These are phyloP conservation scores for Drosophila paramelanica DNA, from an alignment of 2,888 invertebrate species.

Conservation along the genomic window DNA sequence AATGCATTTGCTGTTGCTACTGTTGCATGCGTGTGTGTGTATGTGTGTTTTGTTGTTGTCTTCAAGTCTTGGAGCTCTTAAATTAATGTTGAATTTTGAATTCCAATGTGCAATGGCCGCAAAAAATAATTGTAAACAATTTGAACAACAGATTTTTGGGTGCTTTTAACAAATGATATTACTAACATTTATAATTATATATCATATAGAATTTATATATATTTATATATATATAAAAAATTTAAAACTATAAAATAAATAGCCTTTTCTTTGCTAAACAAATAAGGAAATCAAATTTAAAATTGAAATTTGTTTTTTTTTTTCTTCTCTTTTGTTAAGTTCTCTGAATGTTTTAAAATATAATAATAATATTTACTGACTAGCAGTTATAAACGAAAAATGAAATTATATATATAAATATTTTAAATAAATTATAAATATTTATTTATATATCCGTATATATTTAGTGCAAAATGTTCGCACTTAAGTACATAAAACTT, in stretches of 20 bases:
- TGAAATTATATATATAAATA: constrained; percentile 49
- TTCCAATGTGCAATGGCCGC: constrained; percentile 79
- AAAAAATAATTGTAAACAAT: constrained; percentile 45
- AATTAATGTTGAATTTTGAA: constrained; percentile 71
- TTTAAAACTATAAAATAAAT: constrained; percentile 60
- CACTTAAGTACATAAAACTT: constrained; percentile 65
- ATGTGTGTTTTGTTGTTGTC: constrained; percentile 46
- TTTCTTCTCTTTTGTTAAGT: constrained; percentile 40
- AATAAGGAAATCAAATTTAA: constrained; percentile 59
- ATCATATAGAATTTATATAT: constrained; percentile 11
- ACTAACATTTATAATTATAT: constrained; percentile 32
- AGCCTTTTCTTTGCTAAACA: constrained; percentile 71
- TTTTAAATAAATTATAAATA: constrained; percentile 67
- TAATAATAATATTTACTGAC: constrained; percentile 70
- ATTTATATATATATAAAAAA: constrained; percentile 16
- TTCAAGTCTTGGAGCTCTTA: constrained; percentile 79
- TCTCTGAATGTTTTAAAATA: constrained; percentile 45
- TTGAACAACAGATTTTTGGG: constrained; percentile 50
- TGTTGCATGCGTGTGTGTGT: constrained; percentile 22
- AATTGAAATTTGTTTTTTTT: constrained; percentile 32
- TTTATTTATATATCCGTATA: constrained; percentile 22
- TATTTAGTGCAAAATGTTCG: constrained; percentile 51
- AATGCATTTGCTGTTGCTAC: constrained; percentile 50
- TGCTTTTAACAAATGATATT: constrained; percentile 32
- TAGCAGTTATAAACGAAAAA: constrained; percentile 72